These are phyloP conservation scores for Meda fulgida DNA, from an alignment of 2,797 vertebrate species.

Conservation along the genomic window DNA sequence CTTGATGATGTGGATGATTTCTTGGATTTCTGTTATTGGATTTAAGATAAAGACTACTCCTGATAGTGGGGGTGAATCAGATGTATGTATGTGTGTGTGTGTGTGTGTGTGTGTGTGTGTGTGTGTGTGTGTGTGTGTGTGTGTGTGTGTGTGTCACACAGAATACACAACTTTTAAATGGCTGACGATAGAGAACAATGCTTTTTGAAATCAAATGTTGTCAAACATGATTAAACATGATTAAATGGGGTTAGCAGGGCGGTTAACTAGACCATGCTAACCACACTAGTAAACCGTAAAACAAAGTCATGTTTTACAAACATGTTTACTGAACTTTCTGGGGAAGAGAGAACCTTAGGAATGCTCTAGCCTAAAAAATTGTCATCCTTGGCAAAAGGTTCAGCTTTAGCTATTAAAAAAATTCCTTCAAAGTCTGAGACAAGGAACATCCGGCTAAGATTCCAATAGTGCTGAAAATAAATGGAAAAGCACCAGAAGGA, in stretches of 20 bases:
- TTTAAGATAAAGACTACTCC: too few species aligned
- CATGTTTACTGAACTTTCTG: neutral
- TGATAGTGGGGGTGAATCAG: too few species aligned
- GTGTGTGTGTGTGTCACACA: too few species aligned
- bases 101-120: too few species aligned
- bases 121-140: too few species aligned
- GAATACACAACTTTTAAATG: neutral
- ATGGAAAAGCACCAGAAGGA: conserved; percentile 71
- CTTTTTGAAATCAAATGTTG: neutral
- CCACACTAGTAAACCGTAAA: neutral
- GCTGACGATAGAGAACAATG: neutral
- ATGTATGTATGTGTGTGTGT: too few species aligned
- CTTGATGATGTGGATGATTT: too few species aligned
- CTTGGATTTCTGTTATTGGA: too few species aligned
- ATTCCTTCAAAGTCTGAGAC: conserved; percentile 26
- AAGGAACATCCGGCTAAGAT: conserved; percentile 53
- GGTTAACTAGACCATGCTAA: neutral
- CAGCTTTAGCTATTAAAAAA: conserved; percentile 40
- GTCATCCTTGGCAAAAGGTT: neutral
- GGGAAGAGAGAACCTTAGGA: neutral
- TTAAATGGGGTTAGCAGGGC: neutral
- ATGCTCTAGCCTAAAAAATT: neutral
- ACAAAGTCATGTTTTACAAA: conserved; percentile 1
- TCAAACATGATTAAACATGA: neutral
- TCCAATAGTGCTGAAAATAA: conserved; percentile 72